Evolutionary conservation across 2,888 invertebrate species (phyloP), one percentile per base, ranked within the genome.

Genomic region (Drosophila rubida): DNA sequence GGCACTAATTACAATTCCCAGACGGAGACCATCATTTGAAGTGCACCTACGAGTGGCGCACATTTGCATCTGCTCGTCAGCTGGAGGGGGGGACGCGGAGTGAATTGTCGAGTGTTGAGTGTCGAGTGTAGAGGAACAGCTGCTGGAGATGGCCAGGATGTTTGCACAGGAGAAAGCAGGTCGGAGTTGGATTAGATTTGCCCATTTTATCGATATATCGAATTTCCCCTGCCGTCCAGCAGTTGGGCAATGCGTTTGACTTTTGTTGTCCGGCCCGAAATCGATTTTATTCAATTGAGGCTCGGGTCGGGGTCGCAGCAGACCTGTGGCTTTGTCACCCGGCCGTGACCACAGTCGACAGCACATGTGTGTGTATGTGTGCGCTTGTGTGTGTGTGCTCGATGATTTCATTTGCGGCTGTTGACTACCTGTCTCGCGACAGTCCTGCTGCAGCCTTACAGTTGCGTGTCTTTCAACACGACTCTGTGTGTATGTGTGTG

Each of bases 1-100:
- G 85, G 86, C 85, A 85, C 83, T 87, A 84, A 84, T 84, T 87
- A 87, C 83, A 87, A 82, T 87, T 84, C 86, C 76, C 87, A 79
- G 19, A 19, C 19, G 54, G 11, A 32, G 32, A 32, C 32, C 41
- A 67, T 46, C 45, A 35, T 35, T 30, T 6, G 13, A 22, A 9
- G 5, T 46, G 39, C 19, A 23, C 37, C 37, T 35, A 19, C 25
- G 37, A 41, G 65, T 37, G 64, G 25, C 50, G 19, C 67, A 58
- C 48, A 42, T 82, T 66, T 73, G 59, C 79, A 78, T 78, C 75
- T 78, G 55, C 55, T 41, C 46, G 49, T 44, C 19, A 19, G 19
- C 19, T 57, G 42, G 59, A 13, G 19, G 19, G 46, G 32, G 22
- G 27, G 22, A 19, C 63, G 49, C 13, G 13, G 13, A n/a, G n/a